Evolutionary conservation across 2,797 vertebrate genomes (phyloP), one percentile per base, ranked within the genome.

Genomic region (Takifugu rubripes): DNA sequence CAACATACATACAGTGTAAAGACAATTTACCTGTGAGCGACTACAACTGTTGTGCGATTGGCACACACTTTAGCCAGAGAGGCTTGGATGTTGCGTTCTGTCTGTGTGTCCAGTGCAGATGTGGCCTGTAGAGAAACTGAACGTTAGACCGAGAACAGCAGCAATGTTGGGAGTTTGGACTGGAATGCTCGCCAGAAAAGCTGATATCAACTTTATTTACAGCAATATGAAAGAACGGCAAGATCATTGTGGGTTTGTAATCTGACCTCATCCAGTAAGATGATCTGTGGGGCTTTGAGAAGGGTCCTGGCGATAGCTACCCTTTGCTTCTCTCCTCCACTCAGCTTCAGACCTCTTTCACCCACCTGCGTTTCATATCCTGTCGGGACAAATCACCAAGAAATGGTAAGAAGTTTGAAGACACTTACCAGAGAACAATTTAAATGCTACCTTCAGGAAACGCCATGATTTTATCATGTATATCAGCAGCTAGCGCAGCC

Each of bases 241-340:
- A 7, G 5, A 29, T n/a, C 3, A 51, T 17, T 24, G 40, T 3
- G 0, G 5, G 12, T 11, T 15, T n/a, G 24, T 10, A 10, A 27
- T 1, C 65, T 86, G 72, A 98, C 96, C 94, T 98, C 96, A 9
- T 99, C 97, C 61, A 99, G 87, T 50, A 98, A 91, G 62, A 99
- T 89, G 77, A 99, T 95, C 83, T 83, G 87, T 0, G 96, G 97
- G 0, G 90, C 93, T 81, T 99, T 99, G 63, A 99, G 93, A 78
- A 99, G 95, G 6, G 97, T 96, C 49, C 97, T 92, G 33, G 96
- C 97, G 0, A 99, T 98, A 68, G 96, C 96, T 0, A 98, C 93
- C 0, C 96, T 91, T 79, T 99, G 97, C 79, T 99, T 99, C 87
- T 98, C 97, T 14, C 97, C 97, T 5, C 97, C 97, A 0, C 97